Evolutionary conservation across 2,888 invertebrate species (phyloP), one percentile per base, ranked within the genome.

Genomic region (Stegophylla sp.): DNA sequence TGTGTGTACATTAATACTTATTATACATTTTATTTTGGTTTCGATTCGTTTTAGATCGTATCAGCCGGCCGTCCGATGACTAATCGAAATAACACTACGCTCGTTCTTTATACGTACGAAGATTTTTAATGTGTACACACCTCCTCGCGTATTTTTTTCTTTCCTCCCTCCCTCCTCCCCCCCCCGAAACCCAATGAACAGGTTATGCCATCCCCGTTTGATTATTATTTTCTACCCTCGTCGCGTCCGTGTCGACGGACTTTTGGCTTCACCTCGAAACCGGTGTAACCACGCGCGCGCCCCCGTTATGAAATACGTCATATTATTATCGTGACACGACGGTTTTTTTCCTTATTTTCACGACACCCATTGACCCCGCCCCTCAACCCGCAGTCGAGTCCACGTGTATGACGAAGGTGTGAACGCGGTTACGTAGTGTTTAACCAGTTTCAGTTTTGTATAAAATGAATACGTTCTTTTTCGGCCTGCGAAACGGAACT

Each of bases 41-140:
- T 71, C 71, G 10, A 71, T 53, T 71, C 34, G 28, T 71, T 69
- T 34, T 34, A 41, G 72, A 56, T 72, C 41, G 28, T 43, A 56
- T 56, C 72, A 43, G 41, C 56, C 28, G 72, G 56, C 56, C 53
- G 34, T 71, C 17, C 23, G 56, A 72, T 56, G 72, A 72, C 72
- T 72, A 51, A n/a, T 34, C 53, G 34, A 71, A 71, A 71, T 13
- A 34, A 71, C 23, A 13, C 69, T 34, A 20, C n/a, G n/a, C 17
- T n/a, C 17, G 7, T 51, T 34, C 45, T 63, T 12, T 63, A 20
- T 1, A 64, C 7, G n/a, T 5, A 41, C 4, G 67, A 1, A 4
- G 26, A 28, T 67, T 26, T 15, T 23, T 23, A 28, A 28, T 15
- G 0, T 28, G 4, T 20, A 28, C 26, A 59, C 12, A 12, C 56